Evolutionary conservation across 2,888 invertebrate species (phyloP), one percentile per base, ranked within the genome.

Genomic region (Eubasilissa splendida): DNA sequence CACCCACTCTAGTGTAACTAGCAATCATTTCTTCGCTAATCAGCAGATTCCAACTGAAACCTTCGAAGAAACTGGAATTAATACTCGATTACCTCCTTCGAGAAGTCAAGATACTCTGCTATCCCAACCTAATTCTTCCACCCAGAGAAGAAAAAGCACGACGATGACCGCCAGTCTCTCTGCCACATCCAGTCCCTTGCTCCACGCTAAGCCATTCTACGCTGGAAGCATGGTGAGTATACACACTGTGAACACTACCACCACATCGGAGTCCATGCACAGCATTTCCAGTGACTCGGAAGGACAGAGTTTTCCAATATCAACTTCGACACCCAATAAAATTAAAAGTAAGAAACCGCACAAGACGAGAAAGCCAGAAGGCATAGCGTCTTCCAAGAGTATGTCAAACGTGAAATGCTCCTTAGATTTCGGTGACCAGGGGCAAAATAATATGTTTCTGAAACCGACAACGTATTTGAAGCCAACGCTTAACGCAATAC

Each of bases 61-160:
- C 12, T 83, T 83, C 31, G 82, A 83, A n/a, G 83, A 83, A 58
- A 50, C 77, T 10, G 70, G 65, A 14, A 68, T 82, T n/a, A 77
- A 86, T 7, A 86, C 88, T 33, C 90, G 94, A 54, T 87, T 96
- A 74, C 94, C 95, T 4, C 95, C 96, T 0, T 96, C 96, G 0
- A 91, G 95, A 73, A 96, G 96, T 83, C 96, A 96, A 86, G 96
- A 96, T 85, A 95, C 94, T 0, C 87, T 96, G 7, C 91, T 91
- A 0, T 83, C 82, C 77, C 88, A 90, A 84, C 88, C 88, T 80
- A 88, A 90, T 85, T 83, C 86, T 71, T 85, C 86, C 63, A 84
- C 88, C 84, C 85, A 85, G 84, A 75, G 85, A 85, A 90, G 91
- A 65, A 90, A 92, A 82, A 91, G 92, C 3, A 92, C 92, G 84